Conservation (phyloP, 1,140 invertebrate genomes). For the Drosophila saltans region DNA sequence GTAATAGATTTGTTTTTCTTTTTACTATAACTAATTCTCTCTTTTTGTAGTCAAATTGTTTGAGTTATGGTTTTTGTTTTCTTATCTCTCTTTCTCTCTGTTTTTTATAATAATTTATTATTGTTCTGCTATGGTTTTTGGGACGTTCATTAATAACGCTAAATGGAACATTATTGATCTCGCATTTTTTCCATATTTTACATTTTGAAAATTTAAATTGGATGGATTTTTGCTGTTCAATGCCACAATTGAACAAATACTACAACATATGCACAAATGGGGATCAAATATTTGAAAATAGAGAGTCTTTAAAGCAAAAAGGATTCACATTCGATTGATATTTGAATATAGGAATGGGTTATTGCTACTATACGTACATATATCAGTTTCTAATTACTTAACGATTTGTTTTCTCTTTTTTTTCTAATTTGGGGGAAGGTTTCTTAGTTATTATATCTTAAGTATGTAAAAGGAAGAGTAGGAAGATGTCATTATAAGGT, state of each 20-base stretch:
- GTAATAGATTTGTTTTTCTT: conserved; percentile 12
- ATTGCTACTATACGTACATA: too few species aligned
- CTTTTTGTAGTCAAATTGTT: conserved; percentile 25
- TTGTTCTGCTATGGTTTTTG: conserved; percentile 6
- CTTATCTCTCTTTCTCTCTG: neutral
- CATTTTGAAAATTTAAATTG: neutral
- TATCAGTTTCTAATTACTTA: too few species aligned
- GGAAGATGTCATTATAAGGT: neutral
- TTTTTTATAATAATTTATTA: conserved; percentile 8
- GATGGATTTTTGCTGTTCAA: neutral
- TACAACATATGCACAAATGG: too few species aligned
- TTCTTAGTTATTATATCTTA: neutral
- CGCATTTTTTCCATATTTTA: neutral
- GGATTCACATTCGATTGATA: too few species aligned
- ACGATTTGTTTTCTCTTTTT: too few species aligned
- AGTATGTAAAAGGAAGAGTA: neutral
- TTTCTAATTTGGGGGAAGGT: neutral
- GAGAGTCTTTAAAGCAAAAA: too few species aligned
- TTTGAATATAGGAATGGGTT: too few species aligned
- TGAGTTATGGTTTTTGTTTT: neutral
- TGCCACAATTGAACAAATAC: too few species aligned
- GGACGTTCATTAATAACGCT: neutral
- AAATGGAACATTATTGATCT: neutral
- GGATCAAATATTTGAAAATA: too few species aligned
- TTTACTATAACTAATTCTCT: conserved; percentile 37